Conservation (phyloP, 2,888 invertebrate genomes). For the Agriopis aurantiaria region DNA sequence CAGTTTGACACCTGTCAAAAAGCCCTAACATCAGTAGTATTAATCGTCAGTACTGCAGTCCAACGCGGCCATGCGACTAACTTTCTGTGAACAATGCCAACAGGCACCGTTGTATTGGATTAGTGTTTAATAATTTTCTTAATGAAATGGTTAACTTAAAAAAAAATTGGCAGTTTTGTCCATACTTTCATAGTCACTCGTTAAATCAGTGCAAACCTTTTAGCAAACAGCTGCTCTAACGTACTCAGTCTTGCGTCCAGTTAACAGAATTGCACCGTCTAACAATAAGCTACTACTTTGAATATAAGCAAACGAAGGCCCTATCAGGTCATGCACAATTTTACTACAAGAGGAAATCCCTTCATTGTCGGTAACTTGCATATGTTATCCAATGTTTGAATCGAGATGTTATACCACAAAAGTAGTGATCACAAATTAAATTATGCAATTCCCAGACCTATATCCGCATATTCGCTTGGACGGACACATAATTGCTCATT, state of each 20-base stretch:
- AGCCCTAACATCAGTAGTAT: too few species aligned
- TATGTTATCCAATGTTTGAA: not conserved
- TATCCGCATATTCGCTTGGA: slow-evolving; percentile 54
- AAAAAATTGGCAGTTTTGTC: not conserved
- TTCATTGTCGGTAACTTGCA: not conserved
- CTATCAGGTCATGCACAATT: slow-evolving; percentile 14
- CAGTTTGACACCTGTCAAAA: too few species aligned
- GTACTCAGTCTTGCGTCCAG: slow-evolving; percentile 60
- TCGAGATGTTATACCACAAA: not conserved
- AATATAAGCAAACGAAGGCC: slow-evolving; percentile 42
- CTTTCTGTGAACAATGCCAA: too few species aligned
- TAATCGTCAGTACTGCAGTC: too few species aligned
- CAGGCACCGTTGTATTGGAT: too few species aligned
- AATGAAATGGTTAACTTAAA: too few species aligned
- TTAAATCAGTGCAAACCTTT: slow-evolving; percentile 10
- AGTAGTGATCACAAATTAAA: slow-evolving; percentile 3
- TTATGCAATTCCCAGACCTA: slow-evolving; percentile 6
- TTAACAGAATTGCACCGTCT: slow-evolving; percentile 44
- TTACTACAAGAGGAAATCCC: slow-evolving; percentile 2
- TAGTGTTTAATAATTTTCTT: too few species aligned
- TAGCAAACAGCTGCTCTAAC: slow-evolving; percentile 49
- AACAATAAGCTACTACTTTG: slow-evolving; percentile 35
- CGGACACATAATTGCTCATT: slow-evolving; percentile 61
- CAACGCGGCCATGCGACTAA: too few species aligned
- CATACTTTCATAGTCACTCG: not conserved